Percentiles rank a stretch among this genome's conserved stretches.
Conservation (phyloP, 2,888 invertebrate species). For the Ennomos erosarius region DNA sequence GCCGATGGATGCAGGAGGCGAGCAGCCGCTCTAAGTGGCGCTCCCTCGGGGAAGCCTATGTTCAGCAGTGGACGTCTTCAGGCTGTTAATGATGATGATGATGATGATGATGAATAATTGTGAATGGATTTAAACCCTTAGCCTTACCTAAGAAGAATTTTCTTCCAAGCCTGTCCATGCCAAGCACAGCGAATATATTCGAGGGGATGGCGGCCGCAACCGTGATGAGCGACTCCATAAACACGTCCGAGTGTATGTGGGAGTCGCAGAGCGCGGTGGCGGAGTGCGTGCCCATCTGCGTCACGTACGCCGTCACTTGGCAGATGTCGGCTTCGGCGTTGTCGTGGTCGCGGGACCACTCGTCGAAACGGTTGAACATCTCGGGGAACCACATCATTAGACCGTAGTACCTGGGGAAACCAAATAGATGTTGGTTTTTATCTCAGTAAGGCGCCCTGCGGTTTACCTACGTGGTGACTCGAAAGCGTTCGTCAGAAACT, state of each 20-base stretch:
- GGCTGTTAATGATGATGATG: too few relatives aligned
- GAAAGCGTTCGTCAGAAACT: too few relatives aligned
- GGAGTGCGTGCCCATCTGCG: conserved; percentile 87
- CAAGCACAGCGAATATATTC: conserved; percentile 92
- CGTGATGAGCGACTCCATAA: conserved; percentile 94
- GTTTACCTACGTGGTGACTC: too few relatives aligned
- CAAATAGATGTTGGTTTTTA: background rate
- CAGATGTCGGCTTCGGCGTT: conserved; percentile 89
- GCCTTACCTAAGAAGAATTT: conserved; percentile 91
- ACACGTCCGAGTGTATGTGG: conserved; percentile 91
- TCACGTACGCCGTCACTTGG: conserved; percentile 91
- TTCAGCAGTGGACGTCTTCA: too few relatives aligned
- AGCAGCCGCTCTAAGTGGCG: too few relatives aligned
- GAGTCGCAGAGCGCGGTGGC: conserved; percentile 86
- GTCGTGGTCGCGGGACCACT: conserved; percentile 89
- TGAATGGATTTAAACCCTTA: conserved; percentile 40
- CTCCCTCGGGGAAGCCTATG: too few relatives aligned
- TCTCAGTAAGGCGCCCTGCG: too few relatives aligned
- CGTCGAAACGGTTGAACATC: conserved; percentile 95
- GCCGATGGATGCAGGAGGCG: too few relatives aligned
- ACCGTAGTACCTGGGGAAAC: conserved; percentile 91
- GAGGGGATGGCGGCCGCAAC: conserved; percentile 94
- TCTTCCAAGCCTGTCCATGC: conserved; percentile 94
- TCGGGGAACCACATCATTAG: conserved; percentile 99
- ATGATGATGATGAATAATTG: too few relatives aligned